phyloP scores from a whole-genome alignment of 2,113 vertebrate genomes.

The Jaculus jaculus region DNA sequence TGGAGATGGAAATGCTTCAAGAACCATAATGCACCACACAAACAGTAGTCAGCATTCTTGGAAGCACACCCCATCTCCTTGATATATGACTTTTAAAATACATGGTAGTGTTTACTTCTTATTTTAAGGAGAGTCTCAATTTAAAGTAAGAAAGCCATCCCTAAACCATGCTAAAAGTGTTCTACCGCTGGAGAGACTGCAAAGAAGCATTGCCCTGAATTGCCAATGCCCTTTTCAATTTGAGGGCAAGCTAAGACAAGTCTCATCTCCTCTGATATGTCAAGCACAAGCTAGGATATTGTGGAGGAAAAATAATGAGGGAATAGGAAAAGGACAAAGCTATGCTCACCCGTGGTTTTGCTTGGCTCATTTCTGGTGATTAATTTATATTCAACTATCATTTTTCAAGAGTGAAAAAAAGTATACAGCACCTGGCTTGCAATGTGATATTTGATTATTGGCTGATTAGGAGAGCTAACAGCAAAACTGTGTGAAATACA shows the following conservation, averaged over 20 bases:
- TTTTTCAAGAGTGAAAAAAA: constrained; percentile 43
- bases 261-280: not conserved
- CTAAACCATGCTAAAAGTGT: constrained; percentile 26
- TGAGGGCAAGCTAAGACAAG: constrained; percentile 11
- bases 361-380: constrained; percentile 17
- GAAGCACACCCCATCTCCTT: constrained; percentile 23
- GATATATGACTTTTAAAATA: constrained; percentile 47
- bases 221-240: constrained; percentile 40
- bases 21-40: constrained; percentile 28
- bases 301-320: constrained; percentile 3
- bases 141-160: constrained; percentile 47
- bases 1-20: constrained; percentile 39
- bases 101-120: constrained; percentile 42
- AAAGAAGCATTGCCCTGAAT: constrained; percentile 50
- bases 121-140: constrained; percentile 45
- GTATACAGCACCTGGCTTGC: not conserved
- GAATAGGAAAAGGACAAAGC: constrained; percentile 20
- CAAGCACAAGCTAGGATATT: constrained; percentile 13
- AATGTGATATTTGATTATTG: constrained; percentile 37
- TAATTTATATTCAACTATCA: constrained; percentile 44
- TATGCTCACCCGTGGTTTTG: constrained; percentile 6
- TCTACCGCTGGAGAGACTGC: not conserved
- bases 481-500: constrained; percentile 51
- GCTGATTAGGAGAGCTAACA: constrained; percentile 33
- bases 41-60: constrained; percentile 20